phyloP scores from a whole-genome alignment of 2,888 invertebrate genomes.

The Apoda limacodes region DNA sequence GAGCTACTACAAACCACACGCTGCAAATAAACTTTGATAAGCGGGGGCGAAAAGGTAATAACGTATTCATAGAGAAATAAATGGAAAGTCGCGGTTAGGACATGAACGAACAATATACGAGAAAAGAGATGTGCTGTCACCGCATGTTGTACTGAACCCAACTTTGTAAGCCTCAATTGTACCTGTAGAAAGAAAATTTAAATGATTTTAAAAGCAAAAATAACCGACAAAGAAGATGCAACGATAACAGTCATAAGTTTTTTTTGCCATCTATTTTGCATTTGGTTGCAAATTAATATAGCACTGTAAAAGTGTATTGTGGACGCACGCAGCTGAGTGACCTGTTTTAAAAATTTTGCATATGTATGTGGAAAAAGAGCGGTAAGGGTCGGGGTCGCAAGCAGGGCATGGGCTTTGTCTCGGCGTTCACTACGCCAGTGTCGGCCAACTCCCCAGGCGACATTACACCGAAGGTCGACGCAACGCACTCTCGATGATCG shows the following conservation, averaged over 20 bases:
- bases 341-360: slow-evolving; percentile 33
- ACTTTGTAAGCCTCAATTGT: no score
- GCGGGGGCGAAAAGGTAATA: slow-evolving; percentile 70
- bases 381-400: slow-evolving; percentile 41
- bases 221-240: no score
- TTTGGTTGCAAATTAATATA: no score
- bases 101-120: slow-evolving; percentile 54
- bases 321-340: slow-evolving; percentile 26
- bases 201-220: no score
- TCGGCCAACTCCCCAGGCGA: slow-evolving; percentile 50
- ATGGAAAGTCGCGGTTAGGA: slow-evolving; percentile 69
- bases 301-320: no score
- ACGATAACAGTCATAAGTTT: no score
- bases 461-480: slow-evolving; percentile 59
- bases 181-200: no score
- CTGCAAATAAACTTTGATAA: slow-evolving; percentile 71
- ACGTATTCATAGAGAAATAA: slow-evolving; percentile 72
- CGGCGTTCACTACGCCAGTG: slow-evolving; percentile 33
- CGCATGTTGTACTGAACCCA: slow-evolving; percentile 29
- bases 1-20: slow-evolving; percentile 68
- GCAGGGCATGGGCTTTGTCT: slow-evolving; percentile 48
- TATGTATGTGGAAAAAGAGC: slow-evolving; percentile 37
- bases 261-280: no score
- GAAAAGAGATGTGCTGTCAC: slow-evolving; percentile 54
- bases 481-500: slow-evolving; percentile 66